Evolutionary conservation across 1,140 invertebrate species (phyloP).

Genomic region (Drosophila miranda): DNA sequence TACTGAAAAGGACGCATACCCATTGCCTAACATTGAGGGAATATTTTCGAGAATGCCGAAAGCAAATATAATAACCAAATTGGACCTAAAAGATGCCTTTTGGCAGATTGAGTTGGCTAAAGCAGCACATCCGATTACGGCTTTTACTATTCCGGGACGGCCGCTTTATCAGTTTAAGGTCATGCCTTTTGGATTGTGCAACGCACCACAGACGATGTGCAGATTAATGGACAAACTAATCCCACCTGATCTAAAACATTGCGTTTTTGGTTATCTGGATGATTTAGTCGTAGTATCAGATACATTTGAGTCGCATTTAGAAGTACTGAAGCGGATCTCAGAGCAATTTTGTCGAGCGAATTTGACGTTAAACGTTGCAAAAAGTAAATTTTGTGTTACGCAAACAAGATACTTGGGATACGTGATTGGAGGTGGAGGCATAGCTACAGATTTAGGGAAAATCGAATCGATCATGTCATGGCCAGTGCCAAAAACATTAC

Average conservation of each 20-base stretch:
- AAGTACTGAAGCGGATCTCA: not conserved
- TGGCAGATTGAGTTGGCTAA: not conserved
- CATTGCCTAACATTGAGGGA: not conserved
- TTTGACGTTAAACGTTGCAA: conserved; percentile 13
- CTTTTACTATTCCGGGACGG: not conserved
- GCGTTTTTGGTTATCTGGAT: not conserved
- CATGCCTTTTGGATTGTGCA: not conserved
- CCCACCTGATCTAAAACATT: not conserved
- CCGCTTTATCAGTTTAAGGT: not conserved
- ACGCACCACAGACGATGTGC: not conserved
- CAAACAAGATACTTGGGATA: too few relatives aligned
- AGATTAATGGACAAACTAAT: not conserved
- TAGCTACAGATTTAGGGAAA: too few relatives aligned
- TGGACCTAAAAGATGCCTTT: not conserved
- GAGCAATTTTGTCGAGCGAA: not conserved
- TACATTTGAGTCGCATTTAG: not conserved
- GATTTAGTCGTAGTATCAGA: conserved; percentile 1
- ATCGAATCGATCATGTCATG: too few relatives aligned
- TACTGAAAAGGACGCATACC: not conserved
- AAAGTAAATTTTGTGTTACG: too few relatives aligned
- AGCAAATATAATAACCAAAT: not conserved
- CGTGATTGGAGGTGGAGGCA: too few relatives aligned
- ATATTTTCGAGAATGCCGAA: not conserved
- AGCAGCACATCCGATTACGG: not conserved
- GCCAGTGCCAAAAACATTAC: too few relatives aligned